Evolutionary conservation across 1,140 invertebrate species (phyloP).

Genomic region (Anoplophora glabripennis): DNA sequence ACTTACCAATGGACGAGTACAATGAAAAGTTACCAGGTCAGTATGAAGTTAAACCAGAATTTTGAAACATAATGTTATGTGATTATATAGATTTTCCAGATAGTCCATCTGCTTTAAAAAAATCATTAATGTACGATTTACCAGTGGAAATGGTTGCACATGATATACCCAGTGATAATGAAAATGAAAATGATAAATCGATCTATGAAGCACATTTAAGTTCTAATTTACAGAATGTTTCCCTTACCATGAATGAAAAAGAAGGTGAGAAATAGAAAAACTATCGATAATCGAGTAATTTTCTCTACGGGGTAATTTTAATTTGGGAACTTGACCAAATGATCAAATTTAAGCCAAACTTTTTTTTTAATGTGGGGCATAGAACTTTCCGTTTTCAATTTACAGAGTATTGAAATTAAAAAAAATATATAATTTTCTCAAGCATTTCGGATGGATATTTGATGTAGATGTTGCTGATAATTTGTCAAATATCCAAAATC

Average conservation of each 20-base stretch:
- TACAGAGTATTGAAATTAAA: too few relatives aligned
- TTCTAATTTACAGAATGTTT: constrained; percentile 48
- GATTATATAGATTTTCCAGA: constrained; percentile 39
- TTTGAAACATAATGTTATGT: neutral
- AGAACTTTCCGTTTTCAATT: too few relatives aligned
- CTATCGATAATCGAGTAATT: neutral
- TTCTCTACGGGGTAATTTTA: too few relatives aligned
- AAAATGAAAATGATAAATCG: constrained; percentile 48
- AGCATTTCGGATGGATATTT: too few relatives aligned
- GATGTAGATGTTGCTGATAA: too few relatives aligned
- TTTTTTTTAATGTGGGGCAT: too few relatives aligned
- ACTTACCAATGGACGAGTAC: constrained; percentile 31
- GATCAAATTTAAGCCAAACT: too few relatives aligned
- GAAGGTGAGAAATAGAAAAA: constrained; percentile 34
- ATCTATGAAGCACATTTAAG: constrained; percentile 48
- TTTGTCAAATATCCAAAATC: too few relatives aligned
- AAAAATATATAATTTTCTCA: too few relatives aligned
- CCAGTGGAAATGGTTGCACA: constrained; percentile 35
- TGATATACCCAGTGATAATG: constrained; percentile 41
- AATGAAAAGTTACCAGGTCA: constrained; percentile 40
- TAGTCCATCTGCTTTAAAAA: constrained; percentile 43
- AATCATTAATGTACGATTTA: constrained; percentile 40
- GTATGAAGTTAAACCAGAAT: neutral
- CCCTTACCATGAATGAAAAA: constrained; percentile 48
- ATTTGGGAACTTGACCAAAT: too few relatives aligned